Percentiles rank a stretch among this genome's conserved stretches.
phyloP scores from a whole-genome alignment of 2,113 vertebrate species.

The Galemys pyrenaicus region DNA sequence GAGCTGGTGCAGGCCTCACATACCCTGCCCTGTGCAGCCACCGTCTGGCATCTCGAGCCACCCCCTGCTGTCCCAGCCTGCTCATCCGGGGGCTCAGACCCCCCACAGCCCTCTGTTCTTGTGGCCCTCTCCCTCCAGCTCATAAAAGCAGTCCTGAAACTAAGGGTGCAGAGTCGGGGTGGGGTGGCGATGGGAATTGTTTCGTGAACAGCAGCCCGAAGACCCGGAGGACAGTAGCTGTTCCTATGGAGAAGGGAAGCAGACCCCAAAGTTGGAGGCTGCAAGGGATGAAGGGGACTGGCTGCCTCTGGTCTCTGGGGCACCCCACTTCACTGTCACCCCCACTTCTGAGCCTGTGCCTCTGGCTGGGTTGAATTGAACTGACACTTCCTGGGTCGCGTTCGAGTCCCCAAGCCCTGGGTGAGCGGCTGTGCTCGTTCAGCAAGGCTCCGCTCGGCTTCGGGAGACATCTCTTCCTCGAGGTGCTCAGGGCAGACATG shows the following conservation, averaged over 20 bases:
- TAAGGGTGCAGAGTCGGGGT: fast-evolving
- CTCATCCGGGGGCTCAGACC: too few relatives aligned
- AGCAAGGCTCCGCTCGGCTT: too few relatives aligned
- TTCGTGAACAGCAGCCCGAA: background rate
- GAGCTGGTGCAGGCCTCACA: background rate
- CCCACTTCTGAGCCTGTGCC: background rate
- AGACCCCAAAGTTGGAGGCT: background rate
- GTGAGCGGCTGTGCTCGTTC: background rate
- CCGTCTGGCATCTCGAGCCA: fast-evolving
- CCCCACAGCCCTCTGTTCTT: too few relatives aligned
- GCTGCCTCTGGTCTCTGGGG: background rate
- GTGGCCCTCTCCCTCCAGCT: background rate
- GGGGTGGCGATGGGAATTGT: fast-evolving
- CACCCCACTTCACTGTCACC: background rate
- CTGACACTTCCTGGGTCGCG: too few relatives aligned
- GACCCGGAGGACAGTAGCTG: background rate
- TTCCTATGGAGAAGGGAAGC: fast-evolving
- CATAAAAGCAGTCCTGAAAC: too few relatives aligned
- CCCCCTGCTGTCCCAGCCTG: background rate
- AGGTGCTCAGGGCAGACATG: background rate
- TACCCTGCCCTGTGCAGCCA: too few relatives aligned
- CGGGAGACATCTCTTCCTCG: background rate
- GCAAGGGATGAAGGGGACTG: background rate
- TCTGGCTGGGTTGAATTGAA: background rate
- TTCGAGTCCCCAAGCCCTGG: background rate